phyloP scores from a whole-genome alignment of 2,888 invertebrate species.

The Syrphus vitripennis region DNA sequence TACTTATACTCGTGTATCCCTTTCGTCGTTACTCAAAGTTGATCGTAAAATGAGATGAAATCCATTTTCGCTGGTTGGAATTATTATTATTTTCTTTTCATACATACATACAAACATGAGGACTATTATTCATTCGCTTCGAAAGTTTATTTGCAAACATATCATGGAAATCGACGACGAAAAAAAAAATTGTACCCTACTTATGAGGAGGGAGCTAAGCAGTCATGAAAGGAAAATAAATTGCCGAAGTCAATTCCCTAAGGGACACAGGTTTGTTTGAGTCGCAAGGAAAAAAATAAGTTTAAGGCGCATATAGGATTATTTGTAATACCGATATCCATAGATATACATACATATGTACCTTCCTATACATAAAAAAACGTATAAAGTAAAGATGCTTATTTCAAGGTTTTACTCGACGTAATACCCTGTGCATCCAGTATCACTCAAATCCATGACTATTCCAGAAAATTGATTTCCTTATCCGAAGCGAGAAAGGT shows the following conservation, averaged over 20 bases:
- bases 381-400: conserved; percentile 2
- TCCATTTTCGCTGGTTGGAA: conserved; percentile 36
- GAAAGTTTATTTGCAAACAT: conserved; percentile 41
- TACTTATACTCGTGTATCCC: neutral
- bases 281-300: neutral
- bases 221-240: conserved; percentile 41
- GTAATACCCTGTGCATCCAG: conserved; percentile 1
- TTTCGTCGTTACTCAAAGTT: conserved; percentile 33
- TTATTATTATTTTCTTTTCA: conserved; percentile 22
- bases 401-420: conserved; percentile 9
- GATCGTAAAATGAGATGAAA: conserved; percentile 37
- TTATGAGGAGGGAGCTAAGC: conserved; percentile 24
- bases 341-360: no score
- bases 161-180: conserved; percentile 30
- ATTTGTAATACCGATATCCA: conserved; percentile 25
- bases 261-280: neutral
- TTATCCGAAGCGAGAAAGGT: neutral
- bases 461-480: conserved; percentile 29
- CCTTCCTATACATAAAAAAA: neutral
- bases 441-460: conserved; percentile 23
- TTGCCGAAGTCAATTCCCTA: conserved; percentile 42
- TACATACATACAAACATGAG: neutral
- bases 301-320: conserved; percentile 15
- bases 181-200: conserved; percentile 19
- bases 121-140: conserved; percentile 26